Percentiles rank a stretch among this genome's conserved stretches.
phyloP scores from a whole-genome alignment of 2,113 vertebrate species.

The Gymnogyps californianus region DNA sequence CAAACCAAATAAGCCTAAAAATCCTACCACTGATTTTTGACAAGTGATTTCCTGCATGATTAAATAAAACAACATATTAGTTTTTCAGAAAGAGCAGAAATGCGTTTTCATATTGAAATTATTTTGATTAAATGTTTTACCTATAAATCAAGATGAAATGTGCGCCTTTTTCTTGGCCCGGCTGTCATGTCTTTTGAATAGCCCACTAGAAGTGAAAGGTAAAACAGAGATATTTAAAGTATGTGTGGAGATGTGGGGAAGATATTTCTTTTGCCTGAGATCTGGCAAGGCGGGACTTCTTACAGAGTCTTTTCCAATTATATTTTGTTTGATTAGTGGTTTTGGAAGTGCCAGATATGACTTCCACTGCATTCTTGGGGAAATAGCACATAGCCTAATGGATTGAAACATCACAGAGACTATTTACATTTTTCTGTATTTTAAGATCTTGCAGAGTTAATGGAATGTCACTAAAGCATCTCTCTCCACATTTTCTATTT shows the following conservation, averaged over 20 bases:
- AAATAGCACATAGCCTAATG: background rate
- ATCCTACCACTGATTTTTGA: background rate
- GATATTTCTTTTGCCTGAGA: background rate
- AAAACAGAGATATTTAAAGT: background rate
- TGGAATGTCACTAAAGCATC: background rate
- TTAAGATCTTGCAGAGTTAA: background rate
- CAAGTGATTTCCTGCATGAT: background rate
- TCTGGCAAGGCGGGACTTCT: background rate
- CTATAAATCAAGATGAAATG: background rate
- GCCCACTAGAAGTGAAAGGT: background rate
- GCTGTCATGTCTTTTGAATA: background rate
- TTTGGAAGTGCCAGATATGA: background rate
- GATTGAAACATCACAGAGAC: background rate
- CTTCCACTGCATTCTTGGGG: background rate
- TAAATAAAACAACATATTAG: background rate
- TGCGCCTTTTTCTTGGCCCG: background rate
- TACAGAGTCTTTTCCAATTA: background rate
- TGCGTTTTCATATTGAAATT: background rate
- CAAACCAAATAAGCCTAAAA: background rate
- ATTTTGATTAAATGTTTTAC: background rate
- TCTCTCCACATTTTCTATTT: background rate
- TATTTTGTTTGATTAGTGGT: background rate
- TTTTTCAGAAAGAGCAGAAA: background rate
- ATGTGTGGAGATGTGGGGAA: background rate
- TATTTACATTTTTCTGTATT: background rate